These are phyloP conservation scores for Graptemys geographica DNA, from an alignment of 2,797 vertebrate genomes.

Conservation along the genomic window DNA sequence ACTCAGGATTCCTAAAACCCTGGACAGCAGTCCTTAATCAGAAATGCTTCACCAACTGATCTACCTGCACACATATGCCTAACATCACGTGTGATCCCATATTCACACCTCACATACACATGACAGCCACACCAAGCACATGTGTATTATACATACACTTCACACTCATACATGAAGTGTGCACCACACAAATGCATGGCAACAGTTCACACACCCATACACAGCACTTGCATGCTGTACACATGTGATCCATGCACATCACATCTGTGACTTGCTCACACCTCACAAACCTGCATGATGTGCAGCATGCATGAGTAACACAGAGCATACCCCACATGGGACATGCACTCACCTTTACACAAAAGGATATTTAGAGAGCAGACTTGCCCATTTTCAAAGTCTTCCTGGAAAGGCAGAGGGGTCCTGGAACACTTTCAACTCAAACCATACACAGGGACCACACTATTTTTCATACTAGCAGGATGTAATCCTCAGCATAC, in stretches of 20 bases:
- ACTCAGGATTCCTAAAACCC: not conserved
- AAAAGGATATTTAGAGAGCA: not conserved
- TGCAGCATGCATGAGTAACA: not conserved
- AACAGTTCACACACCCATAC: no score
- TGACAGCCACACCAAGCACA: not conserved
- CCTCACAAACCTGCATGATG: not conserved
- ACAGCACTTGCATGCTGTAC: not conserved
- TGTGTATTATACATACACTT: not conserved
- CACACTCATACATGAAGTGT: not conserved
- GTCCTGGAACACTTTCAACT: not conserved
- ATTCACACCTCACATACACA: no score
- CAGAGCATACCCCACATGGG: not conserved
- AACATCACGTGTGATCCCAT: not conserved
- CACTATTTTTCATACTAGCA: not conserved
- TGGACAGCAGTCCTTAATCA: not conserved
- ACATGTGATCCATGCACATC: not conserved
- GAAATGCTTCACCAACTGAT: not conserved
- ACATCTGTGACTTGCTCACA: not conserved
- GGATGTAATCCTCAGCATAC: not conserved
- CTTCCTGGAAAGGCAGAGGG: not conserved
- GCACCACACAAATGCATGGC: not conserved
- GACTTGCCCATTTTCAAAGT: not conserved
- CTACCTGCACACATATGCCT: not conserved
- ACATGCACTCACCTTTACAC: not conserved
- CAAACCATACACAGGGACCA: not conserved